Conservation (phyloP, 2,888 invertebrate genomes). For the Heliconius ismenius region DNA sequence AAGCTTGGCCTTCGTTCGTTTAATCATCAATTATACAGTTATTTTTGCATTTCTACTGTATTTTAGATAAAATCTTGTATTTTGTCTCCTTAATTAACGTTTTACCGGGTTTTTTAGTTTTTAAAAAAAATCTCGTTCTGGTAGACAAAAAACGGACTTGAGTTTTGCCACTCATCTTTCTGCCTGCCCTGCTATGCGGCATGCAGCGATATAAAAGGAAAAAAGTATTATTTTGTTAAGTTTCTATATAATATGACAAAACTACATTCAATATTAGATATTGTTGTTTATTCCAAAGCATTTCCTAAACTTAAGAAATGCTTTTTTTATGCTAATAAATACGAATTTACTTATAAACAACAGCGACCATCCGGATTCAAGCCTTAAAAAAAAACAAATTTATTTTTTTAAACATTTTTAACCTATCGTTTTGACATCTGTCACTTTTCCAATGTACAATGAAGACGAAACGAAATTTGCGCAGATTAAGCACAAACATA, state of each 20-base stretch:
- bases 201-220: too few species aligned
- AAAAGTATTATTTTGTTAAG: too few species aligned
- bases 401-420: not conserved
- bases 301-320: too few species aligned
- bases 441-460: not conserved
- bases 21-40: constrained; percentile 23
- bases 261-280: too few species aligned
- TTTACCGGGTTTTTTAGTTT: not conserved
- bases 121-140: too few species aligned
- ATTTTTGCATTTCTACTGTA: not conserved
- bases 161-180: not conserved
- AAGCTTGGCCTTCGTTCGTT: constrained; percentile 25
- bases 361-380: not conserved
- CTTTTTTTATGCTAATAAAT: too few species aligned
- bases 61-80: constrained; percentile 22
- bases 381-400: too few species aligned
- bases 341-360: not conserved
- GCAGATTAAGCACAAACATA: not conserved
- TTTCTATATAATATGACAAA: too few species aligned
- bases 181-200: not conserved
- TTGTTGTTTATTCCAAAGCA: too few species aligned
- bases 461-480: not conserved
- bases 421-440: too few species aligned
- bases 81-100: constrained; percentile 11
- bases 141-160: too few species aligned